These are phyloP conservation scores for Periophthalmodon schlosseri DNA, from an alignment of 2,113 vertebrate species.

Conservation along the genomic window DNA sequence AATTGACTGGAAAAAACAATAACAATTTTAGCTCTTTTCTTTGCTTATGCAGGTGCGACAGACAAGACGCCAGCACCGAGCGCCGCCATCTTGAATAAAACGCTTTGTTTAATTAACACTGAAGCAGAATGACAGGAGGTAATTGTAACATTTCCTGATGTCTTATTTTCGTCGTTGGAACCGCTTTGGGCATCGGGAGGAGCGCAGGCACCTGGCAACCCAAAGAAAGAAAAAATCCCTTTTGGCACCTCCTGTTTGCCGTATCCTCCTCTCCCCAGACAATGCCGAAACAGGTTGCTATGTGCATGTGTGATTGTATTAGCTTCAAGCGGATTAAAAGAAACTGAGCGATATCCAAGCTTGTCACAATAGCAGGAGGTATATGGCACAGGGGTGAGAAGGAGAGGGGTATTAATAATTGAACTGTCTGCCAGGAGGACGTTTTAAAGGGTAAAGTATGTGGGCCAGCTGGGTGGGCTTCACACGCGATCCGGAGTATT, in stretches of 20 bases:
- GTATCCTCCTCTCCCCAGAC: constrained; percentile 20
- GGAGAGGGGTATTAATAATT: constrained; percentile 64
- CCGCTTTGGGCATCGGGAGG: constrained; percentile 52
- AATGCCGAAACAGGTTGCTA: constrained; percentile 29
- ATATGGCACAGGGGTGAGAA: constrained; percentile 31
- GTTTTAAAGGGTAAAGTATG: constrained; percentile 22
- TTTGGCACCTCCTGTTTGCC: constrained; percentile 24
- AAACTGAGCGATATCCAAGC: constrained; percentile 63
- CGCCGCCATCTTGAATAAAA: constrained; percentile 59
- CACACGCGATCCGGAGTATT: constrained; percentile 6
- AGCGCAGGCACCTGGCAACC: constrained; percentile 69
- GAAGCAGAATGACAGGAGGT: constrained; percentile 55
- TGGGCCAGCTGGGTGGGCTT: constrained; percentile 30
- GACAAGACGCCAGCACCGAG: constrained; percentile 46
- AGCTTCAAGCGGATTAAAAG: constrained; percentile 60
- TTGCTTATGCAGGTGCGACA: neutral
- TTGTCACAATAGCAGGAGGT: constrained; percentile 61
- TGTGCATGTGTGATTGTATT: constrained; percentile 65
- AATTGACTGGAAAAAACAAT: too few relatives aligned
- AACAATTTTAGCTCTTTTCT: neutral
- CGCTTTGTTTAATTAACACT: constrained; percentile 64
- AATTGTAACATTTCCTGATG: constrained; percentile 60
- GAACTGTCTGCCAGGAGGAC: constrained; percentile 31
- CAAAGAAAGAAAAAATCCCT: constrained; percentile 41
- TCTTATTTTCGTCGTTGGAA: constrained; percentile 59